Conservation (phyloP, 2,797 vertebrate genomes). For the Schizopygopsis pylzovi region DNA sequence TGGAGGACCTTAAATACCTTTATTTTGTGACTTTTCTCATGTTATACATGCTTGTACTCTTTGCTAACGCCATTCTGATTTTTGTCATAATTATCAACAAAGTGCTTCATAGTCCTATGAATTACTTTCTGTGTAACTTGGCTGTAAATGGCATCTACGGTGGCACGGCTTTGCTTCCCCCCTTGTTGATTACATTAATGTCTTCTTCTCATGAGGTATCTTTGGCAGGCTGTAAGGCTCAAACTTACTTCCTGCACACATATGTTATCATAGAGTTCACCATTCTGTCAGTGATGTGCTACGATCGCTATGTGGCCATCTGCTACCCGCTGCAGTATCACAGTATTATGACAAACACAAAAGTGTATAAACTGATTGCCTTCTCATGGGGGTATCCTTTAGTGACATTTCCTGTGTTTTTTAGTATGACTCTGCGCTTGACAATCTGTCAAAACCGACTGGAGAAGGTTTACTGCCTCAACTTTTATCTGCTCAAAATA, state of each 20-base stretch:
- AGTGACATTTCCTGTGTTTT: slow-evolving; percentile 41
- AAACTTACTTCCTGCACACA: slow-evolving; percentile 60
- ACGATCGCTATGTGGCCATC: slow-evolving; percentile 60
- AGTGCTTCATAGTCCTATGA: slow-evolving; percentile 59
- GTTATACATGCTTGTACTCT: slow-evolving; percentile 46
- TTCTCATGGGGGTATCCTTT: slow-evolving; percentile 60
- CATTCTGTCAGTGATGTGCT: slow-evolving; percentile 61
- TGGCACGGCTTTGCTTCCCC: slow-evolving; percentile 56
- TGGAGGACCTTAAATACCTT: slow-evolving; percentile 53
- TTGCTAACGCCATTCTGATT: slow-evolving; percentile 54
- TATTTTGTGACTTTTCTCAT: slow-evolving; percentile 53
- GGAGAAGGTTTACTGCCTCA: slow-evolving; percentile 57
- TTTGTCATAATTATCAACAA: slow-evolving; percentile 45
- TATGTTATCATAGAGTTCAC: slow-evolving; percentile 55
- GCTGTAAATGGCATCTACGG: slow-evolving; percentile 58
- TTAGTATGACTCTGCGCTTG: slow-evolving; percentile 53
- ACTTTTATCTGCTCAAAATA: slow-evolving; percentile 56
- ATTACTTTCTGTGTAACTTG: slow-evolving; percentile 51
- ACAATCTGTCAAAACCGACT: slow-evolving; percentile 57
- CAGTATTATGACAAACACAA: slow-evolving; percentile 52
- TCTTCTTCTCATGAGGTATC: slow-evolving; percentile 50
- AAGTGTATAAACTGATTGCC: slow-evolving; percentile 39
- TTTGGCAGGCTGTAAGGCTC: slow-evolving; percentile 49
- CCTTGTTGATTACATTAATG: slow-evolving; percentile 48
- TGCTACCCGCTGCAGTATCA: slow-evolving; percentile 60